Conservation (phyloP, 1,140 invertebrate species). For the Drosophila melanogaster region DNA sequence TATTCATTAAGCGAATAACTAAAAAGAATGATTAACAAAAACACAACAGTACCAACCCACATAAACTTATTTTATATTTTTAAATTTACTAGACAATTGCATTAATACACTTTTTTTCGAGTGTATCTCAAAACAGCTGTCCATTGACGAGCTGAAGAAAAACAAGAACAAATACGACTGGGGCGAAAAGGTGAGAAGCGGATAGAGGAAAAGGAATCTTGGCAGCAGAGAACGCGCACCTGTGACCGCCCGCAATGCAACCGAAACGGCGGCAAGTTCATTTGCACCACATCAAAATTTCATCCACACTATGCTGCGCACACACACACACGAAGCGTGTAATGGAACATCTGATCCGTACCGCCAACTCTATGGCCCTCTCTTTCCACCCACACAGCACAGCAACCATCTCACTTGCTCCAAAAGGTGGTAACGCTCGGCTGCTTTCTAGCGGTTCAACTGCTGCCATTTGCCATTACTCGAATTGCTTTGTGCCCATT, state of each 20-base stretch:
- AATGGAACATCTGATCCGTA: constrained; percentile 41
- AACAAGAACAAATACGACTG: background rate
- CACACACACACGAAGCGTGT: constrained; percentile 7
- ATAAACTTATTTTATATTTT: background rate
- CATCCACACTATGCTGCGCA: constrained; percentile 22
- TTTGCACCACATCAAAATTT: constrained; percentile 56
- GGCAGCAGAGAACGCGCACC: constrained; percentile 48
- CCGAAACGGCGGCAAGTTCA: constrained; percentile 51
- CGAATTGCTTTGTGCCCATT: constrained; percentile 74
- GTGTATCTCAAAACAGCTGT: constrained; percentile 53
- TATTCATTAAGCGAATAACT: too few relatives aligned
- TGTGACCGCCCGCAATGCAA: constrained; percentile 74
- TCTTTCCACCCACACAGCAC: background rate
- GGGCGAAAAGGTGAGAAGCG: constrained; percentile 22
- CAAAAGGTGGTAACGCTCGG: constrained; percentile 42
- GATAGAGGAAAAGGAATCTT: constrained; percentile 30
- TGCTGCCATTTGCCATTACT: constrained; percentile 67
- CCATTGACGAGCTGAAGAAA: constrained; percentile 18
- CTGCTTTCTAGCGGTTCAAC: constrained; percentile 72
- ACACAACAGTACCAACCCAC: background rate
- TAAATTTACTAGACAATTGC: too few relatives aligned
- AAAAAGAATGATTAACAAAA: background rate
- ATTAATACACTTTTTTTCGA: background rate
- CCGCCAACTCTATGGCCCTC: background rate
- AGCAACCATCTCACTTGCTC: constrained; percentile 2